Conservation (phyloP, 2,888 invertebrate genomes). For the Melanostoma scalare region DNA sequence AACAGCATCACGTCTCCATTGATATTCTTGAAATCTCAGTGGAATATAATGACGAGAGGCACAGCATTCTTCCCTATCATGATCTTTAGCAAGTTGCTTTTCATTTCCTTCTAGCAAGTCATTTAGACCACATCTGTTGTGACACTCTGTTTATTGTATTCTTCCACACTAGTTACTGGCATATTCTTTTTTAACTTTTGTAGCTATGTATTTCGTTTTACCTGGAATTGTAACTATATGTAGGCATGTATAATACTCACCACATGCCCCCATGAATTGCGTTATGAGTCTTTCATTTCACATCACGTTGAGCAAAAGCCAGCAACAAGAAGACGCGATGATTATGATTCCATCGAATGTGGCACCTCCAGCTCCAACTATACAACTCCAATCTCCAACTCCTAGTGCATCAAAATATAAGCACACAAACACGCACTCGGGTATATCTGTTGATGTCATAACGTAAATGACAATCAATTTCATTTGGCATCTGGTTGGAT, state of each 20-base stretch:
- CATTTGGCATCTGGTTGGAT: constrained; percentile 62
- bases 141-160: constrained; percentile 20
- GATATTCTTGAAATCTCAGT: constrained; percentile 33
- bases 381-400: neutral
- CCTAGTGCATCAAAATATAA: neutral
- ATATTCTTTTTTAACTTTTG: constrained; percentile 34
- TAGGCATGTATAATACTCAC: neutral
- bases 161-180: neutral
- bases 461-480: constrained; percentile 69
- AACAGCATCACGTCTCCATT: constrained; percentile 19
- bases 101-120: constrained; percentile 53
- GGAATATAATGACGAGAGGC: neutral
- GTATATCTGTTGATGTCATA: constrained; percentile 44
- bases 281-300: constrained; percentile 23
- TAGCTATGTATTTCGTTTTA: constrained; percentile 17
- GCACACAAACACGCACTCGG: constrained; percentile 43
- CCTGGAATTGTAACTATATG: constrained; percentile 14
- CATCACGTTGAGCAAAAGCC: constrained; percentile 44
- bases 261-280: constrained; percentile 39
- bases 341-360: constrained; percentile 17
- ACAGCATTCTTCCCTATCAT: constrained; percentile 24
- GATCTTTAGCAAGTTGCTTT: constrained; percentile 32
- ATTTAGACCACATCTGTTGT: constrained; percentile 46
- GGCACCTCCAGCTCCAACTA: constrained; percentile 37
- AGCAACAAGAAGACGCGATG: constrained; percentile 35